Evolutionary conservation across 1,140 invertebrate species (phyloP).

Genomic region (Drosophila varians): DNA sequence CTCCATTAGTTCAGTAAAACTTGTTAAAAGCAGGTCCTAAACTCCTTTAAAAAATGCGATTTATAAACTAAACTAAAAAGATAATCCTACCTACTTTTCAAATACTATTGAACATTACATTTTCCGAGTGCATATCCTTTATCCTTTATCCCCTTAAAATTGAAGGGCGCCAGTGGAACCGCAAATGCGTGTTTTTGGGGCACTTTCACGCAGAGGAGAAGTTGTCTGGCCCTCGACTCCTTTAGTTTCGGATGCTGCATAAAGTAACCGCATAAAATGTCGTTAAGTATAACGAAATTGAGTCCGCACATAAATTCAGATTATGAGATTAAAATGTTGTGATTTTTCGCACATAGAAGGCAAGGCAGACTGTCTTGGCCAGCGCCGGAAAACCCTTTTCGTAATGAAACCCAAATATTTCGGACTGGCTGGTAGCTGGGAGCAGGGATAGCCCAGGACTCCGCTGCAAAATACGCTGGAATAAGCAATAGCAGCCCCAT

Average conservation of each 20-base stretch:
- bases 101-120: neutral
- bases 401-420: constrained; percentile 51
- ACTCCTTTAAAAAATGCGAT: too few relatives aligned
- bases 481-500: constrained; percentile 42
- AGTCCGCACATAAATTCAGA: constrained; percentile 82
- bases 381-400: constrained; percentile 55
- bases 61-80: too few relatives aligned
- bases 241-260: constrained; percentile 50
- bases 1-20: too few relatives aligned
- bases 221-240: constrained; percentile 26
- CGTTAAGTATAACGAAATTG: constrained; percentile 82
- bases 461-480: constrained; percentile 58
- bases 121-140: constrained; percentile 34
- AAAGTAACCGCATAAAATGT: constrained; percentile 81
- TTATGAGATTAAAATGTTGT: constrained; percentile 82
- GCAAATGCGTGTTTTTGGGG: constrained; percentile 34
- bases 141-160: constrained; percentile 28
- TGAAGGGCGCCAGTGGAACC: constrained; percentile 58
- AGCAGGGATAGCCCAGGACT: neutral
- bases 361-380: neutral
- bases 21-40: too few relatives aligned
- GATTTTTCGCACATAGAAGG: constrained; percentile 68
- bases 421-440: neutral
- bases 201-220: neutral
- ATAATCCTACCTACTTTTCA: too few relatives aligned